phyloP scores from a whole-genome alignment of 2,888 invertebrate genomes.

The Catocala fraxini region DNA sequence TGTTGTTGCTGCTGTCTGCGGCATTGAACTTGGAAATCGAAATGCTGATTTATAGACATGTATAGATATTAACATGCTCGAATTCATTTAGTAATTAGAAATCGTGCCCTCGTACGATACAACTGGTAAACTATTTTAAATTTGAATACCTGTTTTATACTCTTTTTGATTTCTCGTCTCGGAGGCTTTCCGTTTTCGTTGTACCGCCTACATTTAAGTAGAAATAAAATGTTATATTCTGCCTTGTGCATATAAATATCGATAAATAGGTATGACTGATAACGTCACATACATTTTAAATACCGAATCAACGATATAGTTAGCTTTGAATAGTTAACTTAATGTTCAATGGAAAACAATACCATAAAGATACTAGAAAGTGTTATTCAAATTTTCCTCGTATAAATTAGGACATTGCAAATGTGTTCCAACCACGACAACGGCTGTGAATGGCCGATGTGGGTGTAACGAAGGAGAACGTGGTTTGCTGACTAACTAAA shows the following conservation, averaged over 20 bases:
- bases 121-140: slow-evolving; percentile 23
- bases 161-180: slow-evolving; percentile 22
- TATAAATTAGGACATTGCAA: slow-evolving; percentile 41
- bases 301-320: neutral
- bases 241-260: too few relatives aligned
- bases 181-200: neutral
- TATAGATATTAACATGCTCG: slow-evolving; percentile 31
- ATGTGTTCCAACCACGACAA: slow-evolving; percentile 38
- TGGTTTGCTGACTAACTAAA: slow-evolving; percentile 42
- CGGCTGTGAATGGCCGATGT: slow-evolving; percentile 50
- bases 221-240: too few relatives aligned
- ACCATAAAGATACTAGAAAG: slow-evolving; percentile 11
- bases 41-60: slow-evolving; percentile 50
- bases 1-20: slow-evolving; percentile 57
- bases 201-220: too few relatives aligned
- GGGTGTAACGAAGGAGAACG: slow-evolving; percentile 60
- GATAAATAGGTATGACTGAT: too few relatives aligned
- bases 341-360: neutral
- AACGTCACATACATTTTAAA: too few relatives aligned
- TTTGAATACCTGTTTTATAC: slow-evolving; percentile 8
- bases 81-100: slow-evolving; percentile 44
- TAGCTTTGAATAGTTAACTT: neutral
- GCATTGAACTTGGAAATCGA: slow-evolving; percentile 70
- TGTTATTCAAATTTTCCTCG: slow-evolving; percentile 24
- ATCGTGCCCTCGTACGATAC: slow-evolving; percentile 27